Base-by-base conservation (phyloP, 2,888 invertebrate genomes). In the Parelbella ahira region DNA sequence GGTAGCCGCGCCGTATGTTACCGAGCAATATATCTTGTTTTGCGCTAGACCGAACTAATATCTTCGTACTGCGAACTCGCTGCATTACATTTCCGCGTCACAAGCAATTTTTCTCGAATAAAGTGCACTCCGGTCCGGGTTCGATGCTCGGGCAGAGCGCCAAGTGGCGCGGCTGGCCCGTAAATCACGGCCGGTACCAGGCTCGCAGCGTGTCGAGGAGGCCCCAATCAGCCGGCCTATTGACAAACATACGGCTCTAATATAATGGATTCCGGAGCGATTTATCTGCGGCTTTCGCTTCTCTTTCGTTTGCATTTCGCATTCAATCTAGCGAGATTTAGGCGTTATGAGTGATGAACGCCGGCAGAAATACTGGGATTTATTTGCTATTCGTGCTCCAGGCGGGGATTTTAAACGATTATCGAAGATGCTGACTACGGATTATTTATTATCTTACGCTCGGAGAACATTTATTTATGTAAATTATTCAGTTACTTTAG, bases 211-310 rank as follows among this genome's bases (percentile, higher is more conserved):
- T 64, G 56, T 55, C 63, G 68, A 72, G 66, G 70, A 78, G 78
- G 63, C 68, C 56, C 74, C 81, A 82, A 82, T 82, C 83, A 82
- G 70, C 67, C 74, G 69, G 68, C 62, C 75, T 79, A 83, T 83
- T 82, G 83, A 82, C 84, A 83, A 83, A 82, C 82, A 81, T 80
- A 82, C 76, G 72, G 71, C 68, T 64, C 58, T 60, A 56, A 64
- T 62, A 75, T 79, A 83, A 81, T 83, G 77, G 76, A 77, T 69
- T 74, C 70, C 57, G 61, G 64, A 56, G 64, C 63, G 61, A 74
- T 77, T 76, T 78, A 78, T 78, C 54, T 54, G 47, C 45, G 49
- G 50, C 56, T 58, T 54, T 65, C 56, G 56, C 60, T 61, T 64
- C n/a, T n/a, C 51, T 56, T 49, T 66, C 58, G 48, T 55, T 60